Percentiles rank a stretch among this genome's conserved stretches.
These are phyloP conservation scores for Drosophila parvula DNA, from an alignment of 1,140 invertebrate genomes.

Conservation along the genomic window DNA sequence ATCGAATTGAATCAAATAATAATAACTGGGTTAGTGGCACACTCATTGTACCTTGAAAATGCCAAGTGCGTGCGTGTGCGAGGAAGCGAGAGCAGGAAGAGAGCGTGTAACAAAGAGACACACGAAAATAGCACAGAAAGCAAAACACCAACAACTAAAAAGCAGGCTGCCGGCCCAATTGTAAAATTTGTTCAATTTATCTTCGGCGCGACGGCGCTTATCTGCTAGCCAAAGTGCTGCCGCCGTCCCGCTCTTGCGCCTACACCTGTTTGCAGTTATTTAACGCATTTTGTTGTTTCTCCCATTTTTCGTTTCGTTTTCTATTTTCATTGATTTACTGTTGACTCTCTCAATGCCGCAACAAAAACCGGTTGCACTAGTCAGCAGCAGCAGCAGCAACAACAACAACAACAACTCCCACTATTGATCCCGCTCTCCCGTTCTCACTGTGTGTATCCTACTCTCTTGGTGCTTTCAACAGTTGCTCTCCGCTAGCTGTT, in stretches of 20 bases:
- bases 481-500: conserved; percentile 49
- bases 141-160: conserved; percentile 9
- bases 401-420: conserved; percentile 20
- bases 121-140: conserved; percentile 23
- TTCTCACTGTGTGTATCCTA: conserved; percentile 30
- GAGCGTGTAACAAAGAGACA: conserved; percentile 10
- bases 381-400: neutral
- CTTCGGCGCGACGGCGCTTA: conserved; percentile 18
- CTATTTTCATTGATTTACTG: conserved; percentile 63
- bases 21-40: conserved; percentile 69
- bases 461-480: conserved; percentile 32
- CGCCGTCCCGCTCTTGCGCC: conserved; percentile 18
- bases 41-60: conserved; percentile 50
- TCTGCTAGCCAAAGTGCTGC: conserved; percentile 18
- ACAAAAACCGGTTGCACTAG: conserved; percentile 46
- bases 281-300: conserved; percentile 51
- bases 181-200: conserved; percentile 55
- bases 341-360: conserved; percentile 62
- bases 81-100: conserved; percentile 2
- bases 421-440: conserved; percentile 50
- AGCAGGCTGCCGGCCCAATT: conserved; percentile 17
- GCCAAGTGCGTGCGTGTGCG: conserved; percentile 18
- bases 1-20: conserved; percentile 19
- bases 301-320: conserved; percentile 40
- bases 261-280: conserved; percentile 77